These are phyloP conservation scores for Melanotaenia pygmaea DNA, from an alignment of 2,797 vertebrate genomes.

Conservation along the genomic window DNA sequence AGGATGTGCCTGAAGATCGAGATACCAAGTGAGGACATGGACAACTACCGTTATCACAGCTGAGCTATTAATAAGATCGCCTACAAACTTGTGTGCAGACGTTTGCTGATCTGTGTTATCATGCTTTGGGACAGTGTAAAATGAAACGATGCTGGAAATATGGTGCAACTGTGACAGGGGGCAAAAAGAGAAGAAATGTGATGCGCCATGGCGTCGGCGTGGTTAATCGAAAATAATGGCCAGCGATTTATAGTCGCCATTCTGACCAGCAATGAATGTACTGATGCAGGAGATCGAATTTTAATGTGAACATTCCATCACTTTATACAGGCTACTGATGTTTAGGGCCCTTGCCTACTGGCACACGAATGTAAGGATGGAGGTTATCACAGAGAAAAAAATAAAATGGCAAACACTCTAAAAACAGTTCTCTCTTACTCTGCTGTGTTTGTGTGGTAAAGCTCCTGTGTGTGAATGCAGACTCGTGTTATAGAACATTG, in stretches of 20 bases:
- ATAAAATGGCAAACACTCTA: conserved; percentile 50
- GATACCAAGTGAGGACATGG: conserved; percentile 67
- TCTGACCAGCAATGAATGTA: conserved; percentile 72
- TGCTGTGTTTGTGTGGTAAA: conserved; percentile 8
- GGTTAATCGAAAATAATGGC: conserved; percentile 83
- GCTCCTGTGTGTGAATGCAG: neutral
- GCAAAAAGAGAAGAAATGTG: conserved; percentile 71
- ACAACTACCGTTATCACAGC: conserved; percentile 64
- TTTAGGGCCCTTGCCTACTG: conserved; percentile 65
- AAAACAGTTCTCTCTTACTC: conserved; percentile 34
- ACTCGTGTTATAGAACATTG: conserved; percentile 27
- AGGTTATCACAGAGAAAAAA: conserved; percentile 68
- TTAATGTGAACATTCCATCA: conserved; percentile 80
- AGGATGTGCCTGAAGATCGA: conserved; percentile 68
- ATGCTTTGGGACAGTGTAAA: conserved; percentile 67
- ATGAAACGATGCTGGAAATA: conserved; percentile 69
- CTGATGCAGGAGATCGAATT: conserved; percentile 82
- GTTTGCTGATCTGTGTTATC: conserved; percentile 69
- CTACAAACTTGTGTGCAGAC: conserved; percentile 59
- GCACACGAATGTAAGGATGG: conserved; percentile 63
- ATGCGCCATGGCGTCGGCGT: conserved; percentile 66
- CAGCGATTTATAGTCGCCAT: conserved; percentile 77
- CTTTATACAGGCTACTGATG: conserved; percentile 69
- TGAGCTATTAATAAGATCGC: conserved; percentile 68
- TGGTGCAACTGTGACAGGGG: conserved; percentile 54